These are phyloP conservation scores for Caloenas nicobarica DNA, from an alignment of 2,113 vertebrate species.

Conservation along the genomic window DNA sequence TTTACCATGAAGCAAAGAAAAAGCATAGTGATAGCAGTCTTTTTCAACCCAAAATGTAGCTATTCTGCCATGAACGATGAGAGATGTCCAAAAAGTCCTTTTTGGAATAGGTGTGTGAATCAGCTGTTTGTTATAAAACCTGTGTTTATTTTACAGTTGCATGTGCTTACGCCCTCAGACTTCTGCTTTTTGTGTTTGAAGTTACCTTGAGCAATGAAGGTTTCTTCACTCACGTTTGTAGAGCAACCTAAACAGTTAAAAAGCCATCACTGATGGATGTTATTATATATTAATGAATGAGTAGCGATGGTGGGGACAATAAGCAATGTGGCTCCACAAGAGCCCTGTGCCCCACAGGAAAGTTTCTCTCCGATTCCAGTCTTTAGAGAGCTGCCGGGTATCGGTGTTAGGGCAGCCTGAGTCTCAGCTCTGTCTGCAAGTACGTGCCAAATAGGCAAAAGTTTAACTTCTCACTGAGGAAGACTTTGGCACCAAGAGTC, in stretches of 20 bases:
- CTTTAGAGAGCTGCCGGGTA: neutral
- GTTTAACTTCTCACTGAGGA: neutral
- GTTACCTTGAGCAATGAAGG: rapidly evolving
- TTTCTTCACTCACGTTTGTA: neutral
- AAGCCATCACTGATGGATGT: neutral
- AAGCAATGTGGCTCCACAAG: neutral
- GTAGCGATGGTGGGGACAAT: neutral
- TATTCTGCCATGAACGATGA: neutral
- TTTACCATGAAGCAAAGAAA: neutral
- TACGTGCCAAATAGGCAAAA: neutral
- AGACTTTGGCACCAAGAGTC: neutral
- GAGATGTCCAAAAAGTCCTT: neutral
- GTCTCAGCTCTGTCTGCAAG: neutral
- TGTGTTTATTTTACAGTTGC: neutral
- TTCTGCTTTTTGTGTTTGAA: neutral
- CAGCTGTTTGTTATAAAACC: neutral
- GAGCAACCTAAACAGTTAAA: neutral
- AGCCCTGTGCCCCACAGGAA: neutral
- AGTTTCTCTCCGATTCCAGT: neutral
- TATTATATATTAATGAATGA: neutral
- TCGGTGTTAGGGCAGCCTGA: neutral
- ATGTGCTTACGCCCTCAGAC: neutral
- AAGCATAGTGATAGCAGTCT: neutral
- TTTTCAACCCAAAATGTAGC: neutral
- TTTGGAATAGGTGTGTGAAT: neutral